Evolutionary conservation across 2,888 invertebrate genomes (phyloP).

Genomic region (Isoperla grammatica): DNA sequence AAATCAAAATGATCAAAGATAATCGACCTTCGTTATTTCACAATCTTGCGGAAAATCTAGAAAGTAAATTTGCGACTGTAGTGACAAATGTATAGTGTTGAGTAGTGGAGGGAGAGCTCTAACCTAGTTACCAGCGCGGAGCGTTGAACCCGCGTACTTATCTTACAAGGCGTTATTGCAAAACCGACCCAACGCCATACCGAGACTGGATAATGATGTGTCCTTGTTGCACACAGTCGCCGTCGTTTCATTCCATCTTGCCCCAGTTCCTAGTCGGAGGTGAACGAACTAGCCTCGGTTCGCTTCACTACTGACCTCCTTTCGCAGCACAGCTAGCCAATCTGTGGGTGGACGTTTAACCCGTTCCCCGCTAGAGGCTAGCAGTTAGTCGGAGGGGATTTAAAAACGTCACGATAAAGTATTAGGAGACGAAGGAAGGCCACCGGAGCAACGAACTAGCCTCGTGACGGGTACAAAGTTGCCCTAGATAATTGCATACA

Average conservation of each 20-base stretch:
- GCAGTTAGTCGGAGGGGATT: background rate
- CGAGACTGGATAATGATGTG: slow-evolving; percentile 27
- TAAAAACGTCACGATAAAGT: slow-evolving; percentile 22
- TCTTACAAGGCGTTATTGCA: background rate
- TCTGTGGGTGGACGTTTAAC: slow-evolving; percentile 7
- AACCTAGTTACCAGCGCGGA: slow-evolving; percentile 45
- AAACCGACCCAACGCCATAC: slow-evolving; percentile 30
- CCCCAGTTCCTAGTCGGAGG: slow-evolving; percentile 55
- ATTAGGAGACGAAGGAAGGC: slow-evolving; percentile 43
- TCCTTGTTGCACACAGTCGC: slow-evolving; percentile 39
- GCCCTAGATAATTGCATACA: slow-evolving; percentile 44
- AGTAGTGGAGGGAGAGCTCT: slow-evolving; percentile 37
- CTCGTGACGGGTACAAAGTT: slow-evolving; percentile 45
- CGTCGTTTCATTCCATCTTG: slow-evolving; percentile 61
- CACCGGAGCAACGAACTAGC: slow-evolving; percentile 56
- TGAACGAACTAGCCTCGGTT: slow-evolving; percentile 56
- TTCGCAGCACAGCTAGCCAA: slow-evolving; percentile 12
- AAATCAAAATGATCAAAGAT: slow-evolving; percentile 10
- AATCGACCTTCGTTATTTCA: slow-evolving; percentile 20
- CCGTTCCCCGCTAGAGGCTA: slow-evolving; percentile 20
- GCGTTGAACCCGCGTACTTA: slow-evolving; percentile 42
- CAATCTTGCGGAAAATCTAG: slow-evolving; percentile 24
- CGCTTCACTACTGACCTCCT: slow-evolving; percentile 40
- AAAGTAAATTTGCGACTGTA: slow-evolving; percentile 23
- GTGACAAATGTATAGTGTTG: slow-evolving; percentile 31